Conservation (phyloP, 2,113 vertebrate species). For the Fukomys damarensis region DNA sequence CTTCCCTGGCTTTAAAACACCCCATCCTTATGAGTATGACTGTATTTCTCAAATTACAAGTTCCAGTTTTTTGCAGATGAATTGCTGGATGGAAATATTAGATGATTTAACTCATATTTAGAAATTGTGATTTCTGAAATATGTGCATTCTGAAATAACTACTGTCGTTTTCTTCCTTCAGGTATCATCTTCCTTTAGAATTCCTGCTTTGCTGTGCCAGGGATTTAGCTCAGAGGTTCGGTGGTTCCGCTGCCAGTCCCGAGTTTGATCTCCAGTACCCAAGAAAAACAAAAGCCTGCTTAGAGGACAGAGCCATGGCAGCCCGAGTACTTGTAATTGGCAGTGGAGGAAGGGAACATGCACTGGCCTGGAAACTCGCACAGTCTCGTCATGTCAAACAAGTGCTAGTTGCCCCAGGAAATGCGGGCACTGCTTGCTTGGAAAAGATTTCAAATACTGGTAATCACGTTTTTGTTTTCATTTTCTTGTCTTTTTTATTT, state of each 20-base stretch:
- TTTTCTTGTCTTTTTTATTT: background rate
- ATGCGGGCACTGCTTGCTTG: slow-evolving; percentile 89
- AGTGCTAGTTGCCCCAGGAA: slow-evolving; percentile 93
- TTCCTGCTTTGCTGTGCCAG: slow-evolving; percentile 56
- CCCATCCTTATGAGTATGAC: background rate
- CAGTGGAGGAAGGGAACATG: slow-evolving; percentile 93
- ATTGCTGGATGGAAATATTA: background rate
- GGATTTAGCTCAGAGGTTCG: no score
- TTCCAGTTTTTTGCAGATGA: background rate
- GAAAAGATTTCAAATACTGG: slow-evolving; percentile 93
- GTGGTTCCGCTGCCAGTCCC: no score
- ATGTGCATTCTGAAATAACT: background rate
- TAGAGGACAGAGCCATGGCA: slow-evolving; percentile 86
- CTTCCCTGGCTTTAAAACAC: background rate
- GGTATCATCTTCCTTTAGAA: background rate
- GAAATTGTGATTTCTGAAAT: background rate
- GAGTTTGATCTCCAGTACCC: no score
- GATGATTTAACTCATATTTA: background rate
- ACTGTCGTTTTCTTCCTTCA: slow-evolving; percentile 47
- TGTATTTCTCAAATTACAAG: background rate
- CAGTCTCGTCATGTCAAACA: slow-evolving; percentile 90
- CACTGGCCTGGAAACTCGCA: slow-evolving; percentile 93
- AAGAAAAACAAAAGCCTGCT: no score
- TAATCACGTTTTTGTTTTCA: slow-evolving; percentile 65
- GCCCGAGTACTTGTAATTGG: slow-evolving; percentile 94